Conservation (phyloP, 2,888 invertebrate genomes). For the Mayetiola destructor region DNA sequence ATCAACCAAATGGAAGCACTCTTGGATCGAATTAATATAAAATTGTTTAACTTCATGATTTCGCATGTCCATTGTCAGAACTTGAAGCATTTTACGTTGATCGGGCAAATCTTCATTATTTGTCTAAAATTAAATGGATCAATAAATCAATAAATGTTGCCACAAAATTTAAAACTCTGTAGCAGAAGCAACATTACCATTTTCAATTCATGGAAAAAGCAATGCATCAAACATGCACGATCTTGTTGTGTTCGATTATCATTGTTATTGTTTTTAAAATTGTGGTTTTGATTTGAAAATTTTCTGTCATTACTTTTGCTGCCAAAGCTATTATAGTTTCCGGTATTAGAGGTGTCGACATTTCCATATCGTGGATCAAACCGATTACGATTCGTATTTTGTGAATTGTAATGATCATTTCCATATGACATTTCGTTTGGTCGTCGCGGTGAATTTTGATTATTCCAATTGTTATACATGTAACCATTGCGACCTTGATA, state of each 20-base stretch:
- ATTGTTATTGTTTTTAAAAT: background rate
- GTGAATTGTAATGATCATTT: background rate
- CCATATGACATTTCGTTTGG: no score
- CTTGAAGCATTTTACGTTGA: slow-evolving; percentile 44
- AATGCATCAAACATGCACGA: slow-evolving; percentile 47
- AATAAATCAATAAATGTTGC: background rate
- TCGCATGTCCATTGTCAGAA: slow-evolving; percentile 45
- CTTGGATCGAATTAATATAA: slow-evolving; percentile 52
- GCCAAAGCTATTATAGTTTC: no score
- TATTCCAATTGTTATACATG: background rate
- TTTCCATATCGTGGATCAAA: background rate
- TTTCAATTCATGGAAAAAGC: slow-evolving; percentile 52
- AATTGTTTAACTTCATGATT: slow-evolving; percentile 52
- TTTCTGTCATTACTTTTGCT: background rate
- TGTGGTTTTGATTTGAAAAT: background rate
- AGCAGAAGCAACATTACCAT: slow-evolving; percentile 38
- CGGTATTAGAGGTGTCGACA: no score
- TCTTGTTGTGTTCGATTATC: slow-evolving; percentile 18
- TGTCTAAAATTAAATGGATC: slow-evolving; percentile 22
- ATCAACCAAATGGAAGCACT: slow-evolving; percentile 51
- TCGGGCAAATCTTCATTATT: slow-evolving; percentile 41
- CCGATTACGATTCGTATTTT: background rate
- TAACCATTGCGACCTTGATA: background rate
- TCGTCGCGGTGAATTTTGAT: no score
- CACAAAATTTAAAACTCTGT: background rate